These are phyloP conservation scores for Pseudopipra pipra DNA, from an alignment of 2,113 vertebrate genomes.

Conservation along the genomic window DNA sequence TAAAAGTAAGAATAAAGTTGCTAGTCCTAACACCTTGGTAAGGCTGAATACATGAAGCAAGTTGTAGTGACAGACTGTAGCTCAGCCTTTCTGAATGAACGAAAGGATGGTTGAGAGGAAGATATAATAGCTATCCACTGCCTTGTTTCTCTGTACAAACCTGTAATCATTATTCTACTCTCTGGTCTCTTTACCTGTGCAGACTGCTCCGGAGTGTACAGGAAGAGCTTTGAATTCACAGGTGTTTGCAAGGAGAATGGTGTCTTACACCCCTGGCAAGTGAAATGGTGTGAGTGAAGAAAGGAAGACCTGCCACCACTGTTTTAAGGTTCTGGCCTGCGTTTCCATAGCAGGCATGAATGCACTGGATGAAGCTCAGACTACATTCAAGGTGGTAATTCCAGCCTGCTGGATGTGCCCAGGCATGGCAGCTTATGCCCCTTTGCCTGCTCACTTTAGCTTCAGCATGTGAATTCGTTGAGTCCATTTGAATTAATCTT, in stretches of 20 bases:
- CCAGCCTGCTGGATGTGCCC: background rate
- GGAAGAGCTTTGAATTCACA: background rate
- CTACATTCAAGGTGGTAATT: background rate
- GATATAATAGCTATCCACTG: background rate
- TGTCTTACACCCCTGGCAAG: background rate
- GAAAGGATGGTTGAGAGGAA: background rate
- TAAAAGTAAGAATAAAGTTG: background rate
- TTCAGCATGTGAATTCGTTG: background rate
- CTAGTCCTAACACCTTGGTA: background rate
- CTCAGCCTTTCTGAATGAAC: background rate
- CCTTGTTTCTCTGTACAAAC: background rate
- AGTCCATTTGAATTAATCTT: background rate
- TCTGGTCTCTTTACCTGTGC: background rate
- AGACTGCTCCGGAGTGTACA: background rate
- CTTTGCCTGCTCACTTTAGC: background rate
- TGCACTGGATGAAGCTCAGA: rapidly evolving
- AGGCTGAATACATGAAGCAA: background rate
- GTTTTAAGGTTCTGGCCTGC: background rate
- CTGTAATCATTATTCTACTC: background rate
- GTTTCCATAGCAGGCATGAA: background rate
- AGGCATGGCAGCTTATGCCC: background rate
- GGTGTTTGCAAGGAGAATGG: background rate
- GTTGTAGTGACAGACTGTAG: background rate
- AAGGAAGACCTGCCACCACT: background rate
- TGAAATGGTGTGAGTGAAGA: background rate